A percentile compares a stretch with the other conserved stretches of the same genome.
Conservation (phyloP, 2,113 vertebrate species). For the Poecile atricapillus region DNA sequence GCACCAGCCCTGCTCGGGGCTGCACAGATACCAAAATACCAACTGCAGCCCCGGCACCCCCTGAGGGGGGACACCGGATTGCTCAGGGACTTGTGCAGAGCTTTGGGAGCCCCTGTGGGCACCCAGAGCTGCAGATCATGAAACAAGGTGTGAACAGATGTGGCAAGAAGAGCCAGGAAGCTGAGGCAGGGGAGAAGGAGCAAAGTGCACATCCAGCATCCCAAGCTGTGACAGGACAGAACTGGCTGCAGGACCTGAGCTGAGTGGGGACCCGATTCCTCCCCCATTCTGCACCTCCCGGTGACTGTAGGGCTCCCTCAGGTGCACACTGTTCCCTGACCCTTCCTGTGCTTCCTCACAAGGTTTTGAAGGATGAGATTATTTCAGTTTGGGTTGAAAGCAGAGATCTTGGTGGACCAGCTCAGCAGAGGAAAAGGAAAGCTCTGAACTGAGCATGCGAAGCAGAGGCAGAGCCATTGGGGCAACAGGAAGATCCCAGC, state of each 20-base stretch:
- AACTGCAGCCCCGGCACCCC: rapidly evolving
- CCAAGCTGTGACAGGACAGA: not conserved
- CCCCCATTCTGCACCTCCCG: not conserved
- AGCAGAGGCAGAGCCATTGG: not conserved
- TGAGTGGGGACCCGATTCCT: not conserved
- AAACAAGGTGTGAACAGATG: not conserved
- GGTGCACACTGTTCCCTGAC: not conserved
- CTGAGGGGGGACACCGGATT: rapidly evolving
- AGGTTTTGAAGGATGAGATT: not conserved
- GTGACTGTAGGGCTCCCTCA: not conserved
- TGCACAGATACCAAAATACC: rapidly evolving
- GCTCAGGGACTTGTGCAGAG: not conserved
- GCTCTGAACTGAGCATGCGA: rapidly evolving
- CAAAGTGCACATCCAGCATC: not conserved
- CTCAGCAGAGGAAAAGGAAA: not conserved
- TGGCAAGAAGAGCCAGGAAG: not conserved
- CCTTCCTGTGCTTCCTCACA: not conserved
- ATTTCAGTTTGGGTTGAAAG: not conserved
- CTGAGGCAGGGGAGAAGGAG: rapidly evolving
- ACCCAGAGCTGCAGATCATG: rapidly evolving
- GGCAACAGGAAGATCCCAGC: not conserved
- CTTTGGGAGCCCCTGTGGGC: not conserved
- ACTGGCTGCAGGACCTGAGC: not conserved
- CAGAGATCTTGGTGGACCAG: not conserved
- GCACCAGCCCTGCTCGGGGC: not conserved